A percentile compares a stretch with the other conserved stretches of the same genome.
phyloP scores from a whole-genome alignment of 2,797 vertebrate genomes.

The Streptopelia turtur region DNA sequence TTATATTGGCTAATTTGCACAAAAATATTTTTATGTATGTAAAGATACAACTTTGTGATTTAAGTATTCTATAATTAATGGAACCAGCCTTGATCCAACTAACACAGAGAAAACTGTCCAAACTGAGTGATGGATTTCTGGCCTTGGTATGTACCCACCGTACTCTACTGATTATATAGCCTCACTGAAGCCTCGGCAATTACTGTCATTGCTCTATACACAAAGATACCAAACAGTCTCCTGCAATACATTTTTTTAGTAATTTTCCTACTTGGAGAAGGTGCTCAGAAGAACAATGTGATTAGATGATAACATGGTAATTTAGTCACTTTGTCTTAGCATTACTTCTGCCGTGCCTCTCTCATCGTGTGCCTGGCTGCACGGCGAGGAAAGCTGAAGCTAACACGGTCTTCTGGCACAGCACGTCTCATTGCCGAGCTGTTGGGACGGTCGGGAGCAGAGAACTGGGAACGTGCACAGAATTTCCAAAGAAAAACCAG shows the following conservation, averaged over 20 bases:
- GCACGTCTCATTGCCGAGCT: not conserved
- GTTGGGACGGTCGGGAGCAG: not conserved
- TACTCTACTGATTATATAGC: not conserved
- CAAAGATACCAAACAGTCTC: not conserved
- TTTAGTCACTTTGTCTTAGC: not conserved
- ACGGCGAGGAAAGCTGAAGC: not conserved
- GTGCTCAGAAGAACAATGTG: not conserved
- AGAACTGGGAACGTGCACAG: not conserved
- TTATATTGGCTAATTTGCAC: not conserved
- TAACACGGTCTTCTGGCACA: not conserved
- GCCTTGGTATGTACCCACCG: not conserved
- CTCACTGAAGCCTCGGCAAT: not conserved
- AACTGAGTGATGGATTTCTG: not conserved
- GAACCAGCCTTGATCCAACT: not conserved
- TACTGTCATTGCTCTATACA: not conserved
- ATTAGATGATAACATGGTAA: accelerated
- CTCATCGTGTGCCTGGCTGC: not conserved
- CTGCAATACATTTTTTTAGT: not conserved
- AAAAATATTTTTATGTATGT: not conserved
- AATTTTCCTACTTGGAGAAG: not conserved
- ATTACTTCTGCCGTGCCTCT: not conserved
- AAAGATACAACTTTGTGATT: not conserved
- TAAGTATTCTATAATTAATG: not conserved
- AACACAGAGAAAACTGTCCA: not conserved
- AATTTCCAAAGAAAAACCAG: not conserved